Percentiles rank a stretch among this genome's conserved stretches.
These are phyloP conservation scores for Rhagoletis zephyria DNA, from an alignment of 1,140 invertebrate genomes.

Conservation along the genomic window DNA sequence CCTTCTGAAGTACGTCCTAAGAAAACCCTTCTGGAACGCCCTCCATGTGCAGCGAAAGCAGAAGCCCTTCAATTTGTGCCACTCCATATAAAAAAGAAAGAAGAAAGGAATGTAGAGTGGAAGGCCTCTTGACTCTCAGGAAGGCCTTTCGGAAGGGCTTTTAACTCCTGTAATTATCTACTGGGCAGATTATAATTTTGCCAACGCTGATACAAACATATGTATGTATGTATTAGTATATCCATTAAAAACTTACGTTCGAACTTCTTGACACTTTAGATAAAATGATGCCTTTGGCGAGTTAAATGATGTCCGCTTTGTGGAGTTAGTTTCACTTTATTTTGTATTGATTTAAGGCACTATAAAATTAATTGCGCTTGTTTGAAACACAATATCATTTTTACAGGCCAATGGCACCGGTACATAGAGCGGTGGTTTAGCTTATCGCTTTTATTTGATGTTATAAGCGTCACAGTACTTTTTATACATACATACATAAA, in stretches of 20 bases:
- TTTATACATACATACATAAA: too few species aligned
- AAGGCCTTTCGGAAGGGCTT: too few species aligned
- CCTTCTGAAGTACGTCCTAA: too few species aligned
- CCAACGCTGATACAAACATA: not conserved
- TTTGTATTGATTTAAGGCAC: constrained; percentile 23
- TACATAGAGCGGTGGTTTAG: not conserved
- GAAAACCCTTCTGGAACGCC: too few species aligned
- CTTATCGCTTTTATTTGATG: constrained; percentile 6
- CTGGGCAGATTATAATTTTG: too few species aligned
- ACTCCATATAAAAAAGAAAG: too few species aligned
- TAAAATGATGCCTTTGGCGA: not conserved
- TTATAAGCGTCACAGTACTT: constrained; percentile 18
- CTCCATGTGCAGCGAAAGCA: too few species aligned
- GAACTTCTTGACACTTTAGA: not conserved
- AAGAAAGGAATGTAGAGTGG: too few species aligned
- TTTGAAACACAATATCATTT: not conserved
- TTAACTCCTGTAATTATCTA: too few species aligned
- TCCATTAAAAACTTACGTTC: too few species aligned
- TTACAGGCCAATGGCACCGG: not conserved
- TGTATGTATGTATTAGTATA: not conserved
- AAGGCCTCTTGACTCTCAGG: too few species aligned
- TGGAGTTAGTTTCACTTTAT: not conserved
- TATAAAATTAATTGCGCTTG: not conserved
- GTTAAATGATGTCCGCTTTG: not conserved
- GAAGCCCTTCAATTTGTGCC: too few species aligned